phyloP scores from a whole-genome alignment of 2,113 vertebrate species.

The Pseudolaguvia tuberculata region DNA sequence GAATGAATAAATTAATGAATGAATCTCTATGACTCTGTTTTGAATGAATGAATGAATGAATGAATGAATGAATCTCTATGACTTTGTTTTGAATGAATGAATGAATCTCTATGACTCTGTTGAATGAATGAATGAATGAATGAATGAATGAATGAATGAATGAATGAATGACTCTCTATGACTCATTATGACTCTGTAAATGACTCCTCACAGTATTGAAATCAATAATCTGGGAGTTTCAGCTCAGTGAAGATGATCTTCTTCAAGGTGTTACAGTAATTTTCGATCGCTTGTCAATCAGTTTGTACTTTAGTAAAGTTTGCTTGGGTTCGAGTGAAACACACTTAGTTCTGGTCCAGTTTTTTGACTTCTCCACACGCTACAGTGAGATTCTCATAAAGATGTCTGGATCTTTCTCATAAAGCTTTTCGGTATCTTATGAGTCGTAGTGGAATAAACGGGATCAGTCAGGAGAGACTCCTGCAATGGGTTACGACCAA shows the following conservation, averaged over 20 bases:
- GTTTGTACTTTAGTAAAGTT: slow-evolving; percentile 54
- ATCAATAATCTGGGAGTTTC: slow-evolving; percentile 85
- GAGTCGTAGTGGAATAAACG: not conserved
- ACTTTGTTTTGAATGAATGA: no score
- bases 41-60: no score
- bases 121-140: no score
- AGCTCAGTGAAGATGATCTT: no score
- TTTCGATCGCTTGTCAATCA: slow-evolving; percentile 83
- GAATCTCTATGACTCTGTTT: no score
- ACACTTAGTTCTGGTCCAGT: not conserved
- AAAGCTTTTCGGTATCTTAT: slow-evolving; percentile 1
- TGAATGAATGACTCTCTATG: no score
- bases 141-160: no score
- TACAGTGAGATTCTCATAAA: not conserved
- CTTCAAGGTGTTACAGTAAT: no score
- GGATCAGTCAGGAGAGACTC: slow-evolving; percentile 1
- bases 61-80: no score
- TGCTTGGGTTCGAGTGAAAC: not conserved
- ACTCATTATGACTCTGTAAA: no score
- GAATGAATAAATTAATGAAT: no score
- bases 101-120: no score
- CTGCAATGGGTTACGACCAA: slow-evolving; percentile 5
- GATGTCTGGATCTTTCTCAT: slow-evolving; percentile 21
- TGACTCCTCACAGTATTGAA: slow-evolving; percentile 42
- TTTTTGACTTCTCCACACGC: not conserved